Evolutionary conservation across 2,888 invertebrate genomes (phyloP), one percentile per base, ranked within the genome.

Genomic region (Agonopterix subpropinquella): DNA sequence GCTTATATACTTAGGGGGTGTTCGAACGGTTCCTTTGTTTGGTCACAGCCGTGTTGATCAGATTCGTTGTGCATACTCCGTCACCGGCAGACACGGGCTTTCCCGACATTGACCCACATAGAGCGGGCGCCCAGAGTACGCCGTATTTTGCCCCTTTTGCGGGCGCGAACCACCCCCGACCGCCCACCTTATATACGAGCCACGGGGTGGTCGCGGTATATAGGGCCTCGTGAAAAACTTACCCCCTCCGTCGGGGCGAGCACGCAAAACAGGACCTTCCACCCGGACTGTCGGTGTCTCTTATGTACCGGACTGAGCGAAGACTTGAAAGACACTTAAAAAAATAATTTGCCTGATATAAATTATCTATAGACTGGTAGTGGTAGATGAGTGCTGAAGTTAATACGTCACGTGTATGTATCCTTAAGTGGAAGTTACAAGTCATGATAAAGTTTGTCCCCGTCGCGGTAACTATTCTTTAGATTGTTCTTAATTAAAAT

Each of bases 51-150:
- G 80, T 84, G 86, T 86, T 85, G 88, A 88, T 87, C 85, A 80
- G 87, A 85, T 86, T 87, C 85, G 85, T 84, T 86, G 87, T 87
- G 87, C 87, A 88, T 87, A 87, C 80, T 87, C 79, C 84, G 87
- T 88, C 87, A 87, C 85, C 80, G 84, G 87, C 80, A 88, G 87
- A 88, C 87, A 86, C 87, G 87, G 87, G 87, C 85, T 89, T 89
- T 87, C 89, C 89, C 89, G 89, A 86, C 89, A 89, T 89, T 89
- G 89, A 89, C 89, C 89, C 87, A 89, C 85, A 88, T 88, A 85
- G 84, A 84, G 71, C 86, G 83, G 83, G 87, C 85, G 85, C 87
- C 83, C 87, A 86, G 84, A 87, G 86, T 84, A 86, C 87, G 84
- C 84, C 86, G 88, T 87, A 88, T 88, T 88, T 88, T 88, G 88